Evolutionary conservation across 2,797 vertebrate genomes (phyloP).

Genomic region (Chanos chanos): DNA sequence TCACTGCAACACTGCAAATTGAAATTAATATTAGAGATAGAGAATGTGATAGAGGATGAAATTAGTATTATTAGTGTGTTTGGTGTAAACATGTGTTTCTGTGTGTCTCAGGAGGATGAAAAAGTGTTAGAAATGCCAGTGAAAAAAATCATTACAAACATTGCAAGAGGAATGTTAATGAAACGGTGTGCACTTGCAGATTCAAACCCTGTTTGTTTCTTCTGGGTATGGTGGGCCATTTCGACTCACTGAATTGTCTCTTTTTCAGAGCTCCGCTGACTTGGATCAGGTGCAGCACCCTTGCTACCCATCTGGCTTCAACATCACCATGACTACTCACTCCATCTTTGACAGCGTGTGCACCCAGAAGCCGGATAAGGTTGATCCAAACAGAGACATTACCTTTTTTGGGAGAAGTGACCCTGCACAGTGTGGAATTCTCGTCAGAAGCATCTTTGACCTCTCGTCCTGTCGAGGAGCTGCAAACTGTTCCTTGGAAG

Average conservation of each 20-base stretch:
- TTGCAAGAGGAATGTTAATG: too few relatives aligned
- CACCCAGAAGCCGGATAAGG: slow-evolving; percentile 65
- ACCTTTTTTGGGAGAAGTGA: slow-evolving; percentile 72
- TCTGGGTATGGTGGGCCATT: too few relatives aligned
- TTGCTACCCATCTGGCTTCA: slow-evolving; percentile 77
- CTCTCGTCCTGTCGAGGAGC: slow-evolving; percentile 67
- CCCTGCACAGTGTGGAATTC: slow-evolving; percentile 66
- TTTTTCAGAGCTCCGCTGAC: slow-evolving; percentile 60
- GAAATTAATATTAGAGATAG: too few relatives aligned
- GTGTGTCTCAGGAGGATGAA: too few relatives aligned
- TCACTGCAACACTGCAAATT: too few relatives aligned
- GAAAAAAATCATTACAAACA: too few relatives aligned
- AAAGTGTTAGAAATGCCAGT: too few relatives aligned
- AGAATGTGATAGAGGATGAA: too few relatives aligned
- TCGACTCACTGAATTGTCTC: neutral
- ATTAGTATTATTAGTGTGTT: too few relatives aligned
- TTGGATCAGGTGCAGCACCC: slow-evolving; percentile 70
- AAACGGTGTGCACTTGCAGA: too few relatives aligned
- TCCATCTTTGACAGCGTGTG: slow-evolving; percentile 80
- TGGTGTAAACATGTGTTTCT: too few relatives aligned
- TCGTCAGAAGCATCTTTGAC: slow-evolving; percentile 80
- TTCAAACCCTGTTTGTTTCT: too few relatives aligned
- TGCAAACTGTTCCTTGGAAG: slow-evolving; percentile 77
- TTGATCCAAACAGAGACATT: slow-evolving; percentile 55
- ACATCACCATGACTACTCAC: slow-evolving; percentile 51